A percentile compares a stretch with the other conserved stretches of the same genome.
Conservation (phyloP, 1,140 invertebrate genomes). For the Bemisia tabaci region DNA sequence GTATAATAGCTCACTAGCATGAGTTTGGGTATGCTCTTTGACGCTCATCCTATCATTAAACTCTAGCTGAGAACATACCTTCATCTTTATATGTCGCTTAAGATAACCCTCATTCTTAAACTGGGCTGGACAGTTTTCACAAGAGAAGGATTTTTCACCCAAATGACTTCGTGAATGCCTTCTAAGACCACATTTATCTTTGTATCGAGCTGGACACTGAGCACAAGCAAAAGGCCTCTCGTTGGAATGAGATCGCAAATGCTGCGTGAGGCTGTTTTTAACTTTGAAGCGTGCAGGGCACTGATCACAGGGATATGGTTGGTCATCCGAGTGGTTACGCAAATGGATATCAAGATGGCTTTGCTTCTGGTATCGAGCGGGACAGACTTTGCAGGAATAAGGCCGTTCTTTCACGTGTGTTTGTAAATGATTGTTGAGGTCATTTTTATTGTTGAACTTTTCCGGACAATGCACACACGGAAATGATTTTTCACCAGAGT, state of each 20-base stretch:
- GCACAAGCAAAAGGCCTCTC: neutral
- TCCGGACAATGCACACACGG: neutral
- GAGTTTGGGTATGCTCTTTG: neutral
- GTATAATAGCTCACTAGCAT: neutral
- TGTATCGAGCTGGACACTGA: neutral
- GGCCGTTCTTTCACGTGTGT: neutral
- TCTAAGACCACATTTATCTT: neutral
- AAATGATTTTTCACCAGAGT: conserved; percentile 8
- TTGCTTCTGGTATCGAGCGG: no score
- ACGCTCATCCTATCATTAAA: no score
- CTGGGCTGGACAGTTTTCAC: neutral
- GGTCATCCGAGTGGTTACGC: no score
- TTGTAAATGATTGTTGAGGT: neutral
- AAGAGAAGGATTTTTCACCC: neutral
- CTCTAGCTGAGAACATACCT: no score
- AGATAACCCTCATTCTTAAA: neutral
- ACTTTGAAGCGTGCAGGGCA: neutral
- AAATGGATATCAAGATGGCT: no score
- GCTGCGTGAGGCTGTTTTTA: neutral
- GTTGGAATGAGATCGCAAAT: neutral
- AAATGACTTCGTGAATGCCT: neutral
- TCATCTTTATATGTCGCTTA: neutral
- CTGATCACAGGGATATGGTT: neutral
- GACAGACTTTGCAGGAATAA: neutral
- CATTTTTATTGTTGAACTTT: neutral